Conservation (phyloP, 2,797 vertebrate genomes). For the Enteromius unitaeniatus region DNA sequence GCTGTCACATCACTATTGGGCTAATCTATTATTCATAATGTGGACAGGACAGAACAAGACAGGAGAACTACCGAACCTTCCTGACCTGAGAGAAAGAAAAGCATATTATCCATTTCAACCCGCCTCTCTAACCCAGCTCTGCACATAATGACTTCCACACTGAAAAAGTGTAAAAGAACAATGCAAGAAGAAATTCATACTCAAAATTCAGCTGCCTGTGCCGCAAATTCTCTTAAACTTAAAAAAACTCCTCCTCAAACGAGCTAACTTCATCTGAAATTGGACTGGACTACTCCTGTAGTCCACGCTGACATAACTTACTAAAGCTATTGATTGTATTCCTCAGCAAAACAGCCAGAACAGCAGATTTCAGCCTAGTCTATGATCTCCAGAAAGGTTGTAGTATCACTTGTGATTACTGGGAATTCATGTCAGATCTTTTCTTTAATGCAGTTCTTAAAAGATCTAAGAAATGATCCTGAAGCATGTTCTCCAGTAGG, state of each 20-base stretch:
- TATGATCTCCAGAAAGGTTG: constrained; percentile 3
- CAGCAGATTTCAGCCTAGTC: not conserved
- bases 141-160: not conserved
- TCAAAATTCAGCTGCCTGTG: not conserved
- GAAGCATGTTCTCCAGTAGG: not conserved
- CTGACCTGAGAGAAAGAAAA: constrained; percentile 46
- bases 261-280: not conserved
- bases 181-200: not conserved
- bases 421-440: constrained; percentile 10
- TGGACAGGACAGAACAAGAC: constrained; percentile 51
- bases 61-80: constrained; percentile 39
- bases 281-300: not conserved
- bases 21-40: constrained; percentile 57
- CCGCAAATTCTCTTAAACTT: not conserved
- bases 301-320: not conserved
- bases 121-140: not conserved
- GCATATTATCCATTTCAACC: constrained; percentile 5
- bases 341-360: not conserved
- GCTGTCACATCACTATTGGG: constrained; percentile 55
- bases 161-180: not conserved
- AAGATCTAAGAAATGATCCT: not conserved
- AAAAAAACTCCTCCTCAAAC: not conserved
- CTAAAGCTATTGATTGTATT: constrained; percentile 12
- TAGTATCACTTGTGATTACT: constrained; percentile 12
- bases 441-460: not conserved